Evolutionary conservation across 2,113 vertebrate species (phyloP).

Genomic region (Ancistrus triradiatus): DNA sequence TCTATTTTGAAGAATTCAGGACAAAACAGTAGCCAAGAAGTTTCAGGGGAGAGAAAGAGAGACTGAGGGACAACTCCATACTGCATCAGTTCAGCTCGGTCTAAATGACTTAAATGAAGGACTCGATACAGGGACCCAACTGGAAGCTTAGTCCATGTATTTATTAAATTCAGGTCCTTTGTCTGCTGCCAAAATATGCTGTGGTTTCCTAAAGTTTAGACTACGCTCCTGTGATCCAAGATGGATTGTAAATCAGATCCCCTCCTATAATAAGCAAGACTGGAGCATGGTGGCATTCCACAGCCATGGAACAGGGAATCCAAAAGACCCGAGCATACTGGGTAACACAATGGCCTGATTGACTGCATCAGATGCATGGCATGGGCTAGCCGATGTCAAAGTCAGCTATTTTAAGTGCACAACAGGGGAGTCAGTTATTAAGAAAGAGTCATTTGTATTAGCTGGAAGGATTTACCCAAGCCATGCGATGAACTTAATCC

Average conservation of each 20-base stretch:
- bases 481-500: not conserved
- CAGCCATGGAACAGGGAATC: constrained; percentile 47
- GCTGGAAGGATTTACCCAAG: constrained; percentile 9
- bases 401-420: constrained; percentile 37
- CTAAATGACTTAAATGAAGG: constrained; percentile 72
- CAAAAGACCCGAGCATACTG: constrained; percentile 28
- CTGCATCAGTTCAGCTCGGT: constrained; percentile 67
- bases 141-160: constrained; percentile 70
- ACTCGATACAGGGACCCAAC: constrained; percentile 65
- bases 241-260: constrained; percentile 69
- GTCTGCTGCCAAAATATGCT: constrained; percentile 68
- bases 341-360: constrained; percentile 47
- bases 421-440: constrained; percentile 17
- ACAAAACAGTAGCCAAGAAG: constrained; percentile 6
- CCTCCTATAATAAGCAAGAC: constrained; percentile 46
- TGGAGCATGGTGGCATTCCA: constrained; percentile 40
- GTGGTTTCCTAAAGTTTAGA: constrained; percentile 65
- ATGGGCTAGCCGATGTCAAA: constrained; percentile 38
- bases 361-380: constrained; percentile 49
- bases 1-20: not conserved
- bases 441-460: constrained; percentile 15
- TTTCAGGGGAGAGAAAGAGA: constrained; percentile 4
- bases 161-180: constrained; percentile 74
- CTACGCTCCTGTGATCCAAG: constrained; percentile 65
- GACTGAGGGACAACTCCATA: constrained; percentile 57